phyloP scores from a whole-genome alignment of 2,888 invertebrate genomes.

The Drosophila koepferae region DNA sequence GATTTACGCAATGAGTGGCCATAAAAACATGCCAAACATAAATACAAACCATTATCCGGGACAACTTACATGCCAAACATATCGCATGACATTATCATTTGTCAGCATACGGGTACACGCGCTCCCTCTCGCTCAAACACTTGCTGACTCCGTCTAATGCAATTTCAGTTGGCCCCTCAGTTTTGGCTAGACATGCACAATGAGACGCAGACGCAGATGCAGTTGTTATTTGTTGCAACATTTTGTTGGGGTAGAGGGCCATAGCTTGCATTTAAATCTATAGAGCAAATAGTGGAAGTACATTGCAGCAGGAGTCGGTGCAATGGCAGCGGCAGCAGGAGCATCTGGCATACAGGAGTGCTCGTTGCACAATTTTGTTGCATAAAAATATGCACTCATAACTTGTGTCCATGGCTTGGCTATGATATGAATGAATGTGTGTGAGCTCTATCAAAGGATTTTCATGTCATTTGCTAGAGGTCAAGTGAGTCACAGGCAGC shows the following conservation, averaged over 20 bases:
- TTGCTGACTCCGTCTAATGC: neutral
- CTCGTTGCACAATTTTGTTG: slow-evolving; percentile 56
- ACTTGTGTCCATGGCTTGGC: slow-evolving; percentile 58
- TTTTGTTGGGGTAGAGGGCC: slow-evolving; percentile 24
- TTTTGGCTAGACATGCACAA: slow-evolving; percentile 28
- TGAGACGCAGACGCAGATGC: slow-evolving; percentile 18
- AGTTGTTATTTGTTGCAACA: slow-evolving; percentile 49
- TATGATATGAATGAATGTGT: slow-evolving; percentile 69
- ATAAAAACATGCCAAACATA: slow-evolving; percentile 50
- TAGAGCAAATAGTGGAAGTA: slow-evolving; percentile 38
- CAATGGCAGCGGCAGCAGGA: neutral
- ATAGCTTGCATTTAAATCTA: slow-evolving; percentile 59
- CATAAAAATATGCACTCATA: slow-evolving; percentile 68
- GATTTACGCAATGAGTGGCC: slow-evolving; percentile 55
- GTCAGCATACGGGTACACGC: slow-evolving; percentile 33
- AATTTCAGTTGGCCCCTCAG: neutral
- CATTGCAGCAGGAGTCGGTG: neutral
- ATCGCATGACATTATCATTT: slow-evolving; percentile 66
- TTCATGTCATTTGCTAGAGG: slow-evolving; percentile 71
- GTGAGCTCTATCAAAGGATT: slow-evolving; percentile 70
- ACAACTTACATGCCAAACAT: slow-evolving; percentile 58
- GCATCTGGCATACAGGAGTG: slow-evolving; percentile 18
- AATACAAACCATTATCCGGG: slow-evolving; percentile 57
- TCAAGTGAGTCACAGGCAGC: slow-evolving; percentile 56
- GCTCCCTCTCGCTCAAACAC: neutral